phyloP scores from a whole-genome alignment of 1,140 invertebrate species.

The Nebria ingens region DNA sequence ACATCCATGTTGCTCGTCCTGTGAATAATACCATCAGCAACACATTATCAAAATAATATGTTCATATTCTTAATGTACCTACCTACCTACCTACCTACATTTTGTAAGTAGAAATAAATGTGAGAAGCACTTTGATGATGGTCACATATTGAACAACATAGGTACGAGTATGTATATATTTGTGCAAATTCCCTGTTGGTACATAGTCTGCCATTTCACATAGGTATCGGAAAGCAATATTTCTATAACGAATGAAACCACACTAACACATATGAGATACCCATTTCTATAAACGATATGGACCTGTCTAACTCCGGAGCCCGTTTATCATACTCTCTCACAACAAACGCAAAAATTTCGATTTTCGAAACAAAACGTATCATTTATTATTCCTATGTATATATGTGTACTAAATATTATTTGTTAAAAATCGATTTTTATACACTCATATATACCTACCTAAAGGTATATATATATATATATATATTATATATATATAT shows the following conservation, averaged over 20 bases:
- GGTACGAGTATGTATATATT: neutral
- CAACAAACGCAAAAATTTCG: conserved; percentile 1
- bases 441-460: neutral
- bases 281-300: conserved; percentile 7
- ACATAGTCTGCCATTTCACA: neutral
- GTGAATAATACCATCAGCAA: too few relatives aligned
- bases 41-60: too few relatives aligned
- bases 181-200: neutral
- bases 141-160: neutral
- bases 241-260: too few relatives aligned
- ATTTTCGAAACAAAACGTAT: neutral
- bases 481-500: conserved; percentile 1
- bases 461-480: conserved; percentile 1
- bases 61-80: too few relatives aligned
- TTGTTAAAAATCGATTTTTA: neutral
- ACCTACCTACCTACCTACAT: too few relatives aligned
- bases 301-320: neutral
- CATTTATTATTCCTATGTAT: neutral
- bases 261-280: neutral
- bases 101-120: too few relatives aligned
- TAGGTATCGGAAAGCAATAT: conserved; percentile 8
- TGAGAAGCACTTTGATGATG: too few relatives aligned
- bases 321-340: conserved; percentile 1
- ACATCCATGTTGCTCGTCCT: too few relatives aligned
- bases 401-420: neutral